phyloP scores from a whole-genome alignment of 2,888 invertebrate genomes.

The Eupithecia dodoneata region DNA sequence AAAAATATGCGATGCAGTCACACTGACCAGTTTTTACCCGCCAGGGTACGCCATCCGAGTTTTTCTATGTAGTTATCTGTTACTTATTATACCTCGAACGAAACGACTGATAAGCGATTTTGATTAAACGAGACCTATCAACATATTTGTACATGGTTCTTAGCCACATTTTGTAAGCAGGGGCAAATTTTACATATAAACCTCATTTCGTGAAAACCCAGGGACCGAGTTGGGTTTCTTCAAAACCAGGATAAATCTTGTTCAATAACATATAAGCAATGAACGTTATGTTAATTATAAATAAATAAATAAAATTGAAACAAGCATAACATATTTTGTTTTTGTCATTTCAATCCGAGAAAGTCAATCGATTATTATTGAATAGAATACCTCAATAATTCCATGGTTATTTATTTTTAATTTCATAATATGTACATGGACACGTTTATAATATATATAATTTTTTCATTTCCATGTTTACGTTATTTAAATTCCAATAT shows the following conservation, averaged over 20 bases:
- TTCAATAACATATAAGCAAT: background rate
- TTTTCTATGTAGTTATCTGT: background rate
- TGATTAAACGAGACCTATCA: background rate
- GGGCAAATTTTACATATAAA: too few relatives aligned
- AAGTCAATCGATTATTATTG: background rate
- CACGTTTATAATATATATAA: background rate
- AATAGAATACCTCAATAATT: background rate
- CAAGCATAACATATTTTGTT: background rate
- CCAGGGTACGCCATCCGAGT: background rate
- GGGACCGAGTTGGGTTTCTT: background rate
- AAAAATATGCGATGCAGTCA: constrained; percentile 11
- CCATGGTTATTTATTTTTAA: background rate
- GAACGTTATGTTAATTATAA: too few relatives aligned
- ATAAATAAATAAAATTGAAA: too few relatives aligned
- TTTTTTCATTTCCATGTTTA: background rate
- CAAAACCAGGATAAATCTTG: background rate
- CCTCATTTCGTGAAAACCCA: background rate
- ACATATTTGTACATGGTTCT: background rate
- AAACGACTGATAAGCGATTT: background rate
- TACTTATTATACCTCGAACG: background rate
- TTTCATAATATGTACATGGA: background rate
- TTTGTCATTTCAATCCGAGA: background rate
- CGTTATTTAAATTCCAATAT: background rate
- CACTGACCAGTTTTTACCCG: background rate
- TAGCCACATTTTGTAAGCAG: background rate